Evolutionary conservation across 2,888 invertebrate species (phyloP).

Genomic region (Pheosia tremula): DNA sequence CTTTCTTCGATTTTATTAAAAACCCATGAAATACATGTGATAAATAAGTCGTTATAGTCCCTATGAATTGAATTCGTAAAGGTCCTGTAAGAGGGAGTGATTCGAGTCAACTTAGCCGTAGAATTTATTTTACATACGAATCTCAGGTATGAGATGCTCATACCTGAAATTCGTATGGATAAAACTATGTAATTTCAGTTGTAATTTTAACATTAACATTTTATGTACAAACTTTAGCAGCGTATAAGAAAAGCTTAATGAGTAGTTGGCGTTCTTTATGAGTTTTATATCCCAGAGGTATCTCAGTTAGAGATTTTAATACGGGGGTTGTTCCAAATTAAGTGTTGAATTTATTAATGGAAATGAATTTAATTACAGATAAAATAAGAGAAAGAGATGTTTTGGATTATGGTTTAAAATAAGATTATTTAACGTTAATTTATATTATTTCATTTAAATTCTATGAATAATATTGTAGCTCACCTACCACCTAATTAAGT

Average conservation of each 20-base stretch:
- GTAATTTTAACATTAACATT: background rate
- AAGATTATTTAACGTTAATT: too few relatives aligned
- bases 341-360: background rate
- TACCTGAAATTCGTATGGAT: background rate
- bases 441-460: too few relatives aligned
- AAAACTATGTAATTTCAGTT: background rate
- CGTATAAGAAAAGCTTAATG: background rate
- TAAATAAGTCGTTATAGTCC: constrained; percentile 24
- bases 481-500: background rate
- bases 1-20: constrained; percentile 31
- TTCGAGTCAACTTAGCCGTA: background rate
- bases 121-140: background rate
- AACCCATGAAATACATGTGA: constrained; percentile 24
- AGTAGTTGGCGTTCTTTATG: background rate
- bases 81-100: too few relatives aligned
- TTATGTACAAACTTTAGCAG: background rate
- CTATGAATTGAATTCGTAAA: constrained; percentile 21
- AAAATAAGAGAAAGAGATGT: too few relatives aligned
- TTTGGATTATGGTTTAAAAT: too few relatives aligned
- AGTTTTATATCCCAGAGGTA: background rate
- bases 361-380: too few relatives aligned
- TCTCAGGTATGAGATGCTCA: too few relatives aligned
- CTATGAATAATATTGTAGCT: too few relatives aligned
- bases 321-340: background rate
- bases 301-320: background rate